These are phyloP conservation scores for Sander lucioperca DNA, from an alignment of 2,113 vertebrate species.

Conservation along the genomic window DNA sequence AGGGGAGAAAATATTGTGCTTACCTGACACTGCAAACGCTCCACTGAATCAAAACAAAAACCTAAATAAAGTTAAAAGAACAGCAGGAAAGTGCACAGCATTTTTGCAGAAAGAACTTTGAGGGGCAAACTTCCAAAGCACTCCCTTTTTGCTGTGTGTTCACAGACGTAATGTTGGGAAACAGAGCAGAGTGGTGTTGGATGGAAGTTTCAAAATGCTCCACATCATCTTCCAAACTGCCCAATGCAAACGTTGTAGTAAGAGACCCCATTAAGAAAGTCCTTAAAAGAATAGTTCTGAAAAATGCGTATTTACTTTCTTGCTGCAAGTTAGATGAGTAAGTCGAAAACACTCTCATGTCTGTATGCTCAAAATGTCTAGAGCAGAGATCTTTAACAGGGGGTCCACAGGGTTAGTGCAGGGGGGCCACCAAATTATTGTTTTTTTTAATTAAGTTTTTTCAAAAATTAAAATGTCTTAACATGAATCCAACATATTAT, in stretches of 20 bases:
- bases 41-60: conserved; percentile 8
- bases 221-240: neutral
- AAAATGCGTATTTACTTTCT: neutral
- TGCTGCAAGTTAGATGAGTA: neutral
- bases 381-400: too few relatives aligned
- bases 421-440: too few relatives aligned
- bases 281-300: neutral
- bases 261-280: neutral
- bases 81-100: neutral
- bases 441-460: too few relatives aligned
- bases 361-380: neutral
- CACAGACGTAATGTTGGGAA: neutral
- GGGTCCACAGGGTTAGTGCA: too few relatives aligned
- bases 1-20: neutral
- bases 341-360: neutral
- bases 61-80: neutral
- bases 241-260: neutral
- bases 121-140: neutral
- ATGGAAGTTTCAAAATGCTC: neutral
- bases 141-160: neutral
- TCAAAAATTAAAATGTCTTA: too few relatives aligned
- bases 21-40: conserved; percentile 9
- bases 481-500: too few relatives aligned
- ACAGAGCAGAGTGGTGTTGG: neutral
- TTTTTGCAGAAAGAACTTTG: neutral